A percentile compares a stretch with the other conserved stretches of the same genome.
These are phyloP conservation scores for Epizoanthus illoricatus DNA, from an alignment of 92 coral and sea anemone species.

Conservation along the genomic window DNA sequence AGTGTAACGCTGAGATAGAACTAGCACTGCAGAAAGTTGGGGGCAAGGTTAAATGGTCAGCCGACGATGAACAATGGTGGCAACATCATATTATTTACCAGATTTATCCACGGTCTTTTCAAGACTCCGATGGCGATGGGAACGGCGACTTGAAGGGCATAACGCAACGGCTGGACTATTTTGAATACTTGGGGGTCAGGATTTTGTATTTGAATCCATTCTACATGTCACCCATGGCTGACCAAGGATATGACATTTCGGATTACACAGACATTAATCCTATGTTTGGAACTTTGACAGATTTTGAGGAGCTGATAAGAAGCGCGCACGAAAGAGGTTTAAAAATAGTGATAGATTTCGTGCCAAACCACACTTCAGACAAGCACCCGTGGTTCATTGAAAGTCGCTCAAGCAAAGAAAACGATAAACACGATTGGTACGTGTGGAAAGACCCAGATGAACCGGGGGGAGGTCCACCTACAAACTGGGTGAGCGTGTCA, in stretches of 20 bases:
- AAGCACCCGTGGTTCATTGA: conserved; percentile 79
- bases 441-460: conserved; percentile 76
- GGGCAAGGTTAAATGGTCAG: too few species aligned
- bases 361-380: conserved; percentile 82
- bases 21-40: too few species aligned
- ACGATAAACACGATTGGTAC: conserved; percentile 72
- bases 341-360: conserved; percentile 85
- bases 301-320: conserved; percentile 74
- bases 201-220: conserved; percentile 77
- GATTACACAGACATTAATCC: conserved; percentile 69
- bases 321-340: conserved; percentile 65
- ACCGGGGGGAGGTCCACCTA: conserved; percentile 66
- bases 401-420: conserved; percentile 55
- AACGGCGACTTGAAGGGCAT: conserved; percentile 88
- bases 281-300: conserved; percentile 74
- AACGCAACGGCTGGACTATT: conserved; percentile 64
- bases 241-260: conserved; percentile 85
- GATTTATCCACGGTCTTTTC: conserved; percentile 88
- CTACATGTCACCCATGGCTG: conserved; percentile 73
- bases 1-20: too few species aligned
- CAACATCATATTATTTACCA: conserved; percentile 76
- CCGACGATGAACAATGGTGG: conserved; percentile 71
- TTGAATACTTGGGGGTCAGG: conserved; percentile 73
- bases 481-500: conserved; percentile 78
- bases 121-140: conserved; percentile 84